phyloP scores from a whole-genome alignment of 2,888 invertebrate species.

The Ellobium chinense region DNA sequence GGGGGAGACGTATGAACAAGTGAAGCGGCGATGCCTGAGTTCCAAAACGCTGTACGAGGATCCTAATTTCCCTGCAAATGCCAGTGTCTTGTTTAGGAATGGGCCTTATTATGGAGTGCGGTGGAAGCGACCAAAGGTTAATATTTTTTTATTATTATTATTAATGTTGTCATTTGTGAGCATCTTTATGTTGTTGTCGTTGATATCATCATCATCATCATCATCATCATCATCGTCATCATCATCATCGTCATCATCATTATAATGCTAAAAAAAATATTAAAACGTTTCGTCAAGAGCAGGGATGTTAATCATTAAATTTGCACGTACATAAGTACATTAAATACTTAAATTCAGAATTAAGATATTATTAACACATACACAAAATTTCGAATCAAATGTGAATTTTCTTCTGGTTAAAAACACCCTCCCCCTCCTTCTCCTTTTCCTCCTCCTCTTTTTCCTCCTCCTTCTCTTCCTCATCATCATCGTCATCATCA shows the following conservation, averaged over 20 bases:
- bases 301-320: no score
- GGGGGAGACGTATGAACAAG: slow-evolving; percentile 1
- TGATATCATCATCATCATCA: neutral
- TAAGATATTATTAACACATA: no score
- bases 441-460: no score
- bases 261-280: no score
- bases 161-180: neutral
- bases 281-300: no score
- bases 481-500: no score
- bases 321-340: no score
- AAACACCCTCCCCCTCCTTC: no score
- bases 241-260: neutral
- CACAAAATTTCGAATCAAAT: no score
- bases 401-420: no score
- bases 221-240: neutral
- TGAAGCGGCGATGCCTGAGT: slow-evolving; percentile 9
- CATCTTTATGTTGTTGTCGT: neutral
- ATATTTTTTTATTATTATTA: neutral
- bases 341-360: no score
- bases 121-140: slow-evolving; percentile 11
- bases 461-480: no score
- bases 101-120: neutral
- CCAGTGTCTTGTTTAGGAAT: slow-evolving; percentile 7
- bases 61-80: slow-evolving; percentile 33
- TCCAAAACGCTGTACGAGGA: slow-evolving; percentile 28